Conservation (phyloP, 2,113 vertebrate species). For the Muntiacus muntjak region DNA sequence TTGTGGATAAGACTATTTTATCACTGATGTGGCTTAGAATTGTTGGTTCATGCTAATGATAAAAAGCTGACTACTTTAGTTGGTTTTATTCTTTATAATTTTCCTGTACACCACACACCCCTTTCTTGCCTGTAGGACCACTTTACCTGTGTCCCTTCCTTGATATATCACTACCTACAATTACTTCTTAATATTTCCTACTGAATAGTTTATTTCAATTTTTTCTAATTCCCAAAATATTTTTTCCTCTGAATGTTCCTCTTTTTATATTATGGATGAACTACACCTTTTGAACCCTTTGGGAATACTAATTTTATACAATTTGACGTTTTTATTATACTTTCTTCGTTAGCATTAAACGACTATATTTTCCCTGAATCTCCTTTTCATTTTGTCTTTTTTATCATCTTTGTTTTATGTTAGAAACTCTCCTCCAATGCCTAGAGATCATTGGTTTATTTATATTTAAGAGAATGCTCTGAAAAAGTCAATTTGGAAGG, state of each 20-base stretch:
- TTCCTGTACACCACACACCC: accelerated
- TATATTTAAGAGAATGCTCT: not conserved
- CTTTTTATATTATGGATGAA: not conserved
- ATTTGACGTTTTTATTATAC: not conserved
- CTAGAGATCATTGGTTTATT: not conserved
- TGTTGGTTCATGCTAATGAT: not conserved
- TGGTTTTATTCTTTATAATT: not conserved
- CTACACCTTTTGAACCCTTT: not conserved
- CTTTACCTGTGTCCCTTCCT: not conserved
- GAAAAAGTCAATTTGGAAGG: not conserved
- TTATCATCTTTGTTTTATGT: not conserved
- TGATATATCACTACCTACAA: not conserved
- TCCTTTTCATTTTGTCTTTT: not conserved
- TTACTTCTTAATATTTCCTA: not conserved
- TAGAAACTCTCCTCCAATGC: not conserved
- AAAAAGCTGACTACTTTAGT: not conserved
- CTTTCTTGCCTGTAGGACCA: not conserved
- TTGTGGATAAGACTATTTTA: not conserved
- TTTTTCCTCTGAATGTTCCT: not conserved
- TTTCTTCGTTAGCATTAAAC: not conserved
- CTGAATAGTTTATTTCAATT: not conserved
- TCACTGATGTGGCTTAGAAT: not conserved
- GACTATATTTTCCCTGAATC: not conserved
- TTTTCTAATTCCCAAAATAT: not conserved
- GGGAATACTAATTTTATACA: not conserved